Evolutionary conservation across 2,113 vertebrate genomes (phyloP).

Genomic region (Zosterops pallidus): DNA sequence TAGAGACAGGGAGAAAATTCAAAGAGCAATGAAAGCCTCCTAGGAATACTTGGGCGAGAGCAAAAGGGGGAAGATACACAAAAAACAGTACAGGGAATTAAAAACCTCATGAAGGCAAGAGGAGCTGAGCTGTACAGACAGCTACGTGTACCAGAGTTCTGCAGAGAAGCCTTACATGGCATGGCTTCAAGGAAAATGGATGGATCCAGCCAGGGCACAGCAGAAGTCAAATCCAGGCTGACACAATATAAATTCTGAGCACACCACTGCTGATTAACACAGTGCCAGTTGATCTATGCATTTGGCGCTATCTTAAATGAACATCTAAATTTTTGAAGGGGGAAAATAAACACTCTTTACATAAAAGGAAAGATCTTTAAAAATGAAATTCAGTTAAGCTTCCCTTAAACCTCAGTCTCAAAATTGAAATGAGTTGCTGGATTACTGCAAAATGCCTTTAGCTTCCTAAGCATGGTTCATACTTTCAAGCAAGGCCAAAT

Average conservation of each 20-base stretch:
- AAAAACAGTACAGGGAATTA: not conserved
- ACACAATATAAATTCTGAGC: not conserved
- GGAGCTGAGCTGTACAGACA: not conserved
- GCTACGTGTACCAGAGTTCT: not conserved
- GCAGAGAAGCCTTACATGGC: not conserved
- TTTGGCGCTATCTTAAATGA: not conserved
- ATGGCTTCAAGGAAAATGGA: not conserved
- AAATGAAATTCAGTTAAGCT: not conserved
- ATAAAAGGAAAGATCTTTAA: not conserved
- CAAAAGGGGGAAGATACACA: not conserved
- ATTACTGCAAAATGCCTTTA: not conserved
- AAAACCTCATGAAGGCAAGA: not conserved
- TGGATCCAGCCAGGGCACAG: not conserved
- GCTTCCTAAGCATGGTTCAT: not conserved
- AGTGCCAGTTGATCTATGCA: not conserved
- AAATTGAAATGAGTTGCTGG: not conserved
- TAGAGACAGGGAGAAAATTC: not conserved
- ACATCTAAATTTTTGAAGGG: not conserved
- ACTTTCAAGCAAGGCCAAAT: not conserved
- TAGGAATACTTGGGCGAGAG: not conserved
- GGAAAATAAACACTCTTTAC: not conserved
- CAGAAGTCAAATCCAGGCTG: not conserved
- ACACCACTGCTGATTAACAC: not conserved
- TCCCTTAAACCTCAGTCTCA: not conserved
- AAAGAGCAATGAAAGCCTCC: not conserved